Percentiles rank a stretch among this genome's conserved stretches.
phyloP scores from a whole-genome alignment of 2,888 invertebrate genomes.

The Aethes cnicana region DNA sequence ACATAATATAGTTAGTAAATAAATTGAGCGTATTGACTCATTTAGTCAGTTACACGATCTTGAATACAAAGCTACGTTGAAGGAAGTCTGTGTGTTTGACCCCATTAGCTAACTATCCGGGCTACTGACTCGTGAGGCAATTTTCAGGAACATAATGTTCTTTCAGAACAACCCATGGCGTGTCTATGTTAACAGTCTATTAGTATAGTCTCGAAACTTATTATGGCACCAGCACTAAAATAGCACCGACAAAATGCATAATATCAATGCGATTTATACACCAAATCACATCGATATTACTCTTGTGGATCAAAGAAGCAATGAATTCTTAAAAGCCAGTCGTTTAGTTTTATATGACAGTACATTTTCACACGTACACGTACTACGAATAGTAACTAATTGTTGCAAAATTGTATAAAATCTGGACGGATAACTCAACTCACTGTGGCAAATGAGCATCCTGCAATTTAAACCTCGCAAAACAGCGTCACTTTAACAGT shows the following conservation, averaged over 20 bases:
- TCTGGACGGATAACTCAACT: constrained; percentile 81
- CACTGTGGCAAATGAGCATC: constrained; percentile 80
- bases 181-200: constrained; percentile 14
- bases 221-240: constrained; percentile 20
- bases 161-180: constrained; percentile 23
- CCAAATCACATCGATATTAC: not conserved
- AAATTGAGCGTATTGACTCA: constrained; percentile 23
- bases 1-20: constrained; percentile 16
- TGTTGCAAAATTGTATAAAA: constrained; percentile 77
- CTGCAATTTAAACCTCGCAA: constrained; percentile 53
- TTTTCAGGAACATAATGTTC: constrained; percentile 26
- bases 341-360: constrained; percentile 3
- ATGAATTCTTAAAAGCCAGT: constrained; percentile 3
- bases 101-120: not conserved
- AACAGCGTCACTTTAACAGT: constrained; percentile 14
- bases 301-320: not conserved
- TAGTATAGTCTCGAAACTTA: constrained; percentile 18
- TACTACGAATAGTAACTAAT: constrained; percentile 37
- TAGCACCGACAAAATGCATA: constrained; percentile 2
- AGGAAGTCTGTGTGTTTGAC: not conserved
- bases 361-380: constrained; percentile 42
- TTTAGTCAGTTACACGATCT: constrained; percentile 7
- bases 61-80: constrained; percentile 1
- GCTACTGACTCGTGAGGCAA: constrained; percentile 24
- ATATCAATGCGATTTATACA: not conserved